These are phyloP conservation scores for human DNA, from an alignment of 2,113 vertebrate genomes.

Conservation along the genomic window GRCh38 chr12:6117001-6117500, in stretches of 20 bases:
- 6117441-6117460: no score
- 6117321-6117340: not conserved
- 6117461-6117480: not conserved
- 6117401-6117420: not conserved
- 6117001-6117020: not conserved
- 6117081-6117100: not conserved
- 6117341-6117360: not conserved
- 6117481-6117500: not conserved
- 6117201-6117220: not conserved
- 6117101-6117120: not conserved
- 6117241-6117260: rapidly evolving
- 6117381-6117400: not conserved
- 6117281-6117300: not conserved
- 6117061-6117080: not conserved
- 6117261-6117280: not conserved
- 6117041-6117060: not conserved
- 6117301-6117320: not conserved
- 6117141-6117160: not conserved
- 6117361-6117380: rapidly evolving
- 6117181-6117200: not conserved
- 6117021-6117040: not conserved
- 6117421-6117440: not conserved
- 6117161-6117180: not conserved
- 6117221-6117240: not conserved
- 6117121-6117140: not conserved